A percentile compares a stretch with the other conserved stretches of the same genome.
Evolutionary conservation across 2,797 vertebrate genomes (phyloP).

Genomic region (Pangasius djambal): DNA sequence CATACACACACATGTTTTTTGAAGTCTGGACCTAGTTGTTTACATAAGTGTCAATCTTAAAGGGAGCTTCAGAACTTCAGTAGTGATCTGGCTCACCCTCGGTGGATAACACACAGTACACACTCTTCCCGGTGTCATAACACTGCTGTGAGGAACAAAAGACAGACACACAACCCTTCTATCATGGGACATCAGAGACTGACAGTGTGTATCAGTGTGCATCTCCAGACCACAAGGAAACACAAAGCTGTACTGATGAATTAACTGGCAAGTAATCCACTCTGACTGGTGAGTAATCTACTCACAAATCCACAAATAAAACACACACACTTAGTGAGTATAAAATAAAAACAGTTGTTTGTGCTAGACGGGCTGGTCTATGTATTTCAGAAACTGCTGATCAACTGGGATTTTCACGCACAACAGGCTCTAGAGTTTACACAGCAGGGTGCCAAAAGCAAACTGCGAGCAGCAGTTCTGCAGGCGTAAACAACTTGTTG

Average conservation of each 20-base stretch:
- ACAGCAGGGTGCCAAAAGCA: not conserved
- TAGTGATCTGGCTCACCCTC: not conserved
- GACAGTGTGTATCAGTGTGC: not conserved
- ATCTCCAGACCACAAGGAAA: not conserved
- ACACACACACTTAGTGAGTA: not conserved
- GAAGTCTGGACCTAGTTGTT: slow-evolving; percentile 4
- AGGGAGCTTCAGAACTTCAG: slow-evolving; percentile 3
- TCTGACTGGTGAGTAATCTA: not conserved
- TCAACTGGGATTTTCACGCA: not conserved
- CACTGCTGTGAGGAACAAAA: slow-evolving; percentile 11
- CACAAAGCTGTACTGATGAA: slow-evolving; percentile 7
- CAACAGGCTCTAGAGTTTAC: not conserved
- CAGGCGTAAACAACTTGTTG: not conserved
- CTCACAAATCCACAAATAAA: not conserved
- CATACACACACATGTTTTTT: not conserved
- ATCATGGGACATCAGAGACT: not conserved
- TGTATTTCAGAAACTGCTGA: not conserved
- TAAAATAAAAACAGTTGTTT: not conserved
- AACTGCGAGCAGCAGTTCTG: not conserved
- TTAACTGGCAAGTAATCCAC: not conserved
- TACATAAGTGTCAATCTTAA: slow-evolving; percentile 7
- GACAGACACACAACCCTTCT: not conserved
- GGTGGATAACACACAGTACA: not conserved
- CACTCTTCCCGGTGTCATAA: slow-evolving; percentile 4
- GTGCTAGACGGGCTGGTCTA: not conserved